Evolutionary conservation across 1,140 invertebrate genomes (phyloP).

Genomic region (Drosophila equinoxialis): DNA sequence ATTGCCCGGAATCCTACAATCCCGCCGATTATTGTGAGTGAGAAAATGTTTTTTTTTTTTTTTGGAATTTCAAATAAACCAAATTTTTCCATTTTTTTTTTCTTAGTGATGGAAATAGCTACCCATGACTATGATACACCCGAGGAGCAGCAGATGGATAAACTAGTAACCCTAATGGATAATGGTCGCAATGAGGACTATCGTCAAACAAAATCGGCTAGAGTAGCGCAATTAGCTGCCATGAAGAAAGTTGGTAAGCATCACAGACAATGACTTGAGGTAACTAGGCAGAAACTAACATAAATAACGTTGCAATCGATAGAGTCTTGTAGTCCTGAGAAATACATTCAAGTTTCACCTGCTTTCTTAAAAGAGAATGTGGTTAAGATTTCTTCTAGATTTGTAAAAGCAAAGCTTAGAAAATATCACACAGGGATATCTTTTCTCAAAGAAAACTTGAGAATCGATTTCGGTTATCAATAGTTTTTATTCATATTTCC

Average conservation of each 20-base stretch:
- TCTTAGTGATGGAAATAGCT: slow-evolving; percentile 92
- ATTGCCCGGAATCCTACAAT: slow-evolving; percentile 94
- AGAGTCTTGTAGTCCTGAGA: too few relatives aligned
- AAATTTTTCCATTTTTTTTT: neutral
- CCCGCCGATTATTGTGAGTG: slow-evolving; percentile 93
- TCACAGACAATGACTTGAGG: neutral
- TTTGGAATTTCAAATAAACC: neutral
- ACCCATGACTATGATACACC: slow-evolving; percentile 89
- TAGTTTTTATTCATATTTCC: too few relatives aligned
- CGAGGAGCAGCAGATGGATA: slow-evolving; percentile 81
- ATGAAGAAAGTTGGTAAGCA: slow-evolving; percentile 71
- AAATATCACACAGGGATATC: too few relatives aligned
- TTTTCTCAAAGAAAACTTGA: too few relatives aligned
- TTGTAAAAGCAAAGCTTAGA: too few relatives aligned
- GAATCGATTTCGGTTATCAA: too few relatives aligned
- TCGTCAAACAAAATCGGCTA: slow-evolving; percentile 62
- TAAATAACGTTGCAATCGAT: neutral
- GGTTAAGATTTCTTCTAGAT: too few relatives aligned
- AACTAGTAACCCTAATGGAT: slow-evolving; percentile 86
- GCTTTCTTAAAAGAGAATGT: too few relatives aligned
- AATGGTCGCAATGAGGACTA: slow-evolving; percentile 88
- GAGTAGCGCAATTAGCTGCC: slow-evolving; percentile 59
- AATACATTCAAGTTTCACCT: too few relatives aligned
- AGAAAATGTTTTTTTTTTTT: neutral
- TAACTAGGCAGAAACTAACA: neutral